Evolutionary conservation across 2,113 vertebrate genomes (phyloP).

Genomic region (Calyptommatus sinebrachiatus): DNA sequence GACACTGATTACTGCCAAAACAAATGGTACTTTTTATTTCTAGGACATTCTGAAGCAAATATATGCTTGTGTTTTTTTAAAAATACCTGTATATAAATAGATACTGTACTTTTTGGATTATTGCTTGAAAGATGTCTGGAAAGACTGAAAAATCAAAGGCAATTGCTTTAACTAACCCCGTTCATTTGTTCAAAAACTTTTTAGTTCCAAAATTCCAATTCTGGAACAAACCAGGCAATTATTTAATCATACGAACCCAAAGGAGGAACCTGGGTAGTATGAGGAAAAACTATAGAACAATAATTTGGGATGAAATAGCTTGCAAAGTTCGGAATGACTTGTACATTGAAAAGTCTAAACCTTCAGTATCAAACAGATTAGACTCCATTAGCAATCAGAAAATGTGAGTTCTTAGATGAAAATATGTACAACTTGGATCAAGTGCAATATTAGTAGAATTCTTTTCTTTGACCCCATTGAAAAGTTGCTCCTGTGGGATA

Average conservation of each 20-base stretch:
- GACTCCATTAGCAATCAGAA: neutral
- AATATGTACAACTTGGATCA: neutral
- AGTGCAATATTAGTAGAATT: neutral
- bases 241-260: no score
- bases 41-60: neutral
- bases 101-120: neutral
- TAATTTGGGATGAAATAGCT: no score
- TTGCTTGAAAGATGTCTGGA: neutral
- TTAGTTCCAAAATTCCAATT: neutral
- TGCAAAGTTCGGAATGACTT: no score
- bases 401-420: neutral
- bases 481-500: neutral
- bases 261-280: no score
- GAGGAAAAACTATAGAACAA: no score
- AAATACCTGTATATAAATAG: neutral
- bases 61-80: no score
- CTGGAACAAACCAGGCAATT: no score
- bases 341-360: neutral
- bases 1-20: neutral
- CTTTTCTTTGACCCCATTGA: neutral
- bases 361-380: neutral
- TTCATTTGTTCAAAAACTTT: fast-evolving
- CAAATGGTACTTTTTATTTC: neutral
- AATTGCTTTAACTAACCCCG: slow-evolving; percentile 1
- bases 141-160: neutral